Percentiles rank a stretch among this genome's conserved stretches.
Conservation (phyloP, 2,888 invertebrate genomes). For the Scaptomyza flava region DNA sequence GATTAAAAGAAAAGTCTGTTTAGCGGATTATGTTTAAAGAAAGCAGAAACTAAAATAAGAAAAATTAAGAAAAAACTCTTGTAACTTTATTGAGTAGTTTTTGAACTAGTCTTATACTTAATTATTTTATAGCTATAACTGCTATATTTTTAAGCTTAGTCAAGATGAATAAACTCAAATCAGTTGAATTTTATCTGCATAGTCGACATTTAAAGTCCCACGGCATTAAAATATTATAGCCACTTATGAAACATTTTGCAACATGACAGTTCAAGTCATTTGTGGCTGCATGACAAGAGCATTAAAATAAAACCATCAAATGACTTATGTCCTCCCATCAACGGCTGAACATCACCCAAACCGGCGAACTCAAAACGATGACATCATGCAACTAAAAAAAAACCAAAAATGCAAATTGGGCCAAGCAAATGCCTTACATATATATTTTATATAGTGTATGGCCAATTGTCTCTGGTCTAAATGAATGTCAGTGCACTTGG, state of each 20-base stretch:
- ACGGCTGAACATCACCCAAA: slow-evolving; percentile 1
- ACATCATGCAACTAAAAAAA: slow-evolving; percentile 51
- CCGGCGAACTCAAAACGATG: slow-evolving; percentile 50
- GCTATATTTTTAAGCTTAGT: too few relatives aligned
- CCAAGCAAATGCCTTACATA: slow-evolving; percentile 38
- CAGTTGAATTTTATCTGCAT: not conserved
- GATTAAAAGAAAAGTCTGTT: not conserved
- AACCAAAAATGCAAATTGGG: slow-evolving; percentile 62
- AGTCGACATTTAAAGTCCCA: not conserved
- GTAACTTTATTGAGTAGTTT: too few relatives aligned
- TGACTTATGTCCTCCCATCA: slow-evolving; percentile 24
- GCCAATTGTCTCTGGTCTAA: slow-evolving; percentile 59
- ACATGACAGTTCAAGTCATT: slow-evolving; percentile 63
- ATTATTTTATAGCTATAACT: too few relatives aligned
- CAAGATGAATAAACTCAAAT: too few relatives aligned
- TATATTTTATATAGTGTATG: slow-evolving; percentile 32
- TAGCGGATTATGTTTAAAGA: not conserved
- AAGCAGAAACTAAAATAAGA: too few relatives aligned
- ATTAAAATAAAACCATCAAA: slow-evolving; percentile 44
- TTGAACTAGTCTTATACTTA: too few relatives aligned
- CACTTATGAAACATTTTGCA: slow-evolving; percentile 12
- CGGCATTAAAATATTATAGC: not conserved
- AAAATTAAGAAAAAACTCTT: too few relatives aligned
- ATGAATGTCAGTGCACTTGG: slow-evolving; percentile 72
- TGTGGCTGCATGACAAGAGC: slow-evolving; percentile 35